Evolutionary conservation across 2,888 invertebrate genomes (phyloP), one percentile per base, ranked within the genome.

Genomic region (Ormyrus labotus): DNA sequence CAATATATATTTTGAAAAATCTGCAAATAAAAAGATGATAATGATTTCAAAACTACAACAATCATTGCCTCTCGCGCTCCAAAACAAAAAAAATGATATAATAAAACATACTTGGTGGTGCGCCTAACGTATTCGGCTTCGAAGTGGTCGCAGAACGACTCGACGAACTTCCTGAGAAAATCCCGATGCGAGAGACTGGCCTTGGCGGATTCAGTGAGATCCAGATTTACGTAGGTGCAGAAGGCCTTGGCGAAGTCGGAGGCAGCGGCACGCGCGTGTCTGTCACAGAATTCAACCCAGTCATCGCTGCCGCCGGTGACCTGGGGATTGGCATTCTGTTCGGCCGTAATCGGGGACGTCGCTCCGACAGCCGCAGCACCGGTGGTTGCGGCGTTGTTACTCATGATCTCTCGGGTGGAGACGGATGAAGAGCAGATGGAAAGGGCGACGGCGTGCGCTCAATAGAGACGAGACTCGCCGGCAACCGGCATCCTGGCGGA

Each of bases 191-290:
- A 94, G 70, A 95, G 92, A 80, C 93, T 93, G 48, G 93, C 92
- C 81, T 94, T 93, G 34, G 94, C 92, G 85, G 93, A 92, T 85
- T 95, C 95, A 53, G 94, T 93, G 82, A 95, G 91, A 88, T 94
- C 94, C 68, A 94, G 93, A 85, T 94, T 94, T 83, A 96, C 93
- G 88, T 94, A 96, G 84, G 95, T 95, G 84, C 95, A 93, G 91
- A 96, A 96, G 87, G 96, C 95, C 91, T 95, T 96, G 86, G 97
- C 96, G 91, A 98, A 97, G 91, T 97, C 96, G 87, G 95, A 95
- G 81, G 96, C 96, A 78, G 97, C 95, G 82, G 94, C 93, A 87
- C 94, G 94, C 81, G 96, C 96, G 92, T 97, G 97, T 90, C 96
- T 94, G 91, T 96, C 96, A 92, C 96, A 96, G 91, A 96, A 96